phyloP scores from a whole-genome alignment of 2,113 vertebrate genomes.

The human (Homo sapiens) region DNA sequence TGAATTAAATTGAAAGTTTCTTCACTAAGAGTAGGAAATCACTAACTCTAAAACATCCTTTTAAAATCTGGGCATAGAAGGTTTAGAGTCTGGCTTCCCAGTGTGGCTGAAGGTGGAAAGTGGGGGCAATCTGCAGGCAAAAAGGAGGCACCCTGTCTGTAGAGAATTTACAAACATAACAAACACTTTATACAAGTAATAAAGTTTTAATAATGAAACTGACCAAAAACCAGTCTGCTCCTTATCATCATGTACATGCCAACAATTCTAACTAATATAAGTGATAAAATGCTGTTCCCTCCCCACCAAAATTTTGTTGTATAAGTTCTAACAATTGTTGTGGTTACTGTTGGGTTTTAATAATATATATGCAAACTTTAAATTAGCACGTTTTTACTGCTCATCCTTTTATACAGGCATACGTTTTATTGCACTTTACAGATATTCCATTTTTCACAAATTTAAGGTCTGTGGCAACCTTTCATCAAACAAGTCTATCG shows the following conservation, averaged over 20 bases:
- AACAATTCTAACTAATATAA: neutral
- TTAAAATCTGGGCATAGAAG: neutral
- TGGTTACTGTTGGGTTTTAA: neutral
- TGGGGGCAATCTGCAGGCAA: neutral
- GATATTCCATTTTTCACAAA: neutral
- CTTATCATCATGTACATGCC: neutral
- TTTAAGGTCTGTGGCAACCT: neutral
- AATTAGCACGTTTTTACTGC: neutral
- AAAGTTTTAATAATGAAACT: neutral
- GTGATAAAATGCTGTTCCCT: neutral
- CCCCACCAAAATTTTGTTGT: neutral
- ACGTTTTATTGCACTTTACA: neutral
- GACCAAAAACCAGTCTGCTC: neutral
- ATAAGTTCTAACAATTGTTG: neutral
- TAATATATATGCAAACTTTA: neutral
- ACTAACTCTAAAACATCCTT: slow-evolving; percentile 20
- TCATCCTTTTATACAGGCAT: slow-evolving; percentile 9
- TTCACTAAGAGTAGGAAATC: slow-evolving; percentile 22
- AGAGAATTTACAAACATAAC: neutral
- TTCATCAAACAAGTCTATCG: neutral
- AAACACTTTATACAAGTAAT: neutral
- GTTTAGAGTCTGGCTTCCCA: neutral
- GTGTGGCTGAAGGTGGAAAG: neutral
- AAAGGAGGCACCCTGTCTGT: neutral
- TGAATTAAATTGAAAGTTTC: slow-evolving; percentile 36